phyloP scores from a whole-genome alignment of 2,888 invertebrate genomes.

The Marasmarcha lunaedactyla region DNA sequence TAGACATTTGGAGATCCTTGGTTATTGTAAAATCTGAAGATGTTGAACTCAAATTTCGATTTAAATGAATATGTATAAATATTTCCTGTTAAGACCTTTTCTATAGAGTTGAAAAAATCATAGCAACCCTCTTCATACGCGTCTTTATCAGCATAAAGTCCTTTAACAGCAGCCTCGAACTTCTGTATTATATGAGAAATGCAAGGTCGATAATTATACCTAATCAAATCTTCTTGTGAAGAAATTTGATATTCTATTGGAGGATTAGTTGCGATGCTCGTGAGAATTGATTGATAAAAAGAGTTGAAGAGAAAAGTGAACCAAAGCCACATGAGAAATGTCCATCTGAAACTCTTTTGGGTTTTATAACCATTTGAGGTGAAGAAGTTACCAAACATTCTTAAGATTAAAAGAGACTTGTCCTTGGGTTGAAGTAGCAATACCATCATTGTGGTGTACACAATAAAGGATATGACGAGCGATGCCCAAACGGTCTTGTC shows the following conservation, averaged over 20 bases:
- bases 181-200: constrained; percentile 22
- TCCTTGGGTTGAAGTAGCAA: no score
- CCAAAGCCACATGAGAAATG: constrained; percentile 30
- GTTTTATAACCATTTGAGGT: constrained; percentile 8
- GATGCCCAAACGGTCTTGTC: constrained; percentile 20
- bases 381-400: no score
- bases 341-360: constrained; percentile 11
- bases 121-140: constrained; percentile 6
- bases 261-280: constrained; percentile 25
- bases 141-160: neutral
- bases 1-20: constrained; percentile 21
- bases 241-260: constrained; percentile 28
- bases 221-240: constrained; percentile 18
- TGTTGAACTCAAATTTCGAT: constrained; percentile 24
- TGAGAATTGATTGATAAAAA: constrained; percentile 21
- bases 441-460: constrained; percentile 7
- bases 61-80: constrained; percentile 23
- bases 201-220: constrained; percentile 28
- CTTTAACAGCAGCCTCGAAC: constrained; percentile 11
- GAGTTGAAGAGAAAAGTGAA: constrained; percentile 25
- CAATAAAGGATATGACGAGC: constrained; percentile 15
- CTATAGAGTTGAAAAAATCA: constrained; percentile 21
- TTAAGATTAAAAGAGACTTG: no score
- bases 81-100: constrained; percentile 22
- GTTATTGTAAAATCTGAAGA: constrained; percentile 22